Evolutionary conservation across 2,797 vertebrate species (phyloP).

Genomic region (Microchirus variegatus): DNA sequence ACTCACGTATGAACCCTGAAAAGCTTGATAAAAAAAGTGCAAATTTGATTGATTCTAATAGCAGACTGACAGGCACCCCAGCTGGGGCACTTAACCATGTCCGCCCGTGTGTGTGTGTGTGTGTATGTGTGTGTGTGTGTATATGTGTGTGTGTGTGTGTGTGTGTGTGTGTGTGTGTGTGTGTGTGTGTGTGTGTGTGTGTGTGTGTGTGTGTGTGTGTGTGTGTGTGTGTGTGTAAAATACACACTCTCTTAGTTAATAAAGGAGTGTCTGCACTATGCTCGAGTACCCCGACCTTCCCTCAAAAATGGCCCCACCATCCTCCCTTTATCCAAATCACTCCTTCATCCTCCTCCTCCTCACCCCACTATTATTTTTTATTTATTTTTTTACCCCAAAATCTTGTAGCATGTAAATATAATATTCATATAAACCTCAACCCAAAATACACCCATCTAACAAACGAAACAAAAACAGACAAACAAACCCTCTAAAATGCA

Average conservation of each 20-base stretch:
- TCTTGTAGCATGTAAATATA: too few species aligned
- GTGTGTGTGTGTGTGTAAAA: conserved; percentile 30
- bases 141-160: conserved; percentile 27
- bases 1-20: conserved; percentile 58
- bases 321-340: conserved; percentile 27
- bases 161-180: conserved; percentile 30
- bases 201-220: conserved; percentile 30
- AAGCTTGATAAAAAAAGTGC: conserved; percentile 81
- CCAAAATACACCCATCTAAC: too few species aligned
- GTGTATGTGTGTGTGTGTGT: conserved; percentile 33
- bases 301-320: conserved; percentile 27
- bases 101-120: conserved; percentile 28
- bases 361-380: not conserved
- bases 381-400: too few species aligned
- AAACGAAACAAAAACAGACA: too few species aligned
- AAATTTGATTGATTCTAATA: conserved; percentile 86
- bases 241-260: conserved; percentile 62
- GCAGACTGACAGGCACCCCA: conserved; percentile 78
- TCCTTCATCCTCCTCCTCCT: conserved; percentile 24
- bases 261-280: conserved; percentile 62
- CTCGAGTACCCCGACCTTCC: conserved; percentile 41
- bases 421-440: too few species aligned
- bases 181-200: conserved; percentile 34
- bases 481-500: too few species aligned
- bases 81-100: conserved; percentile 76